phyloP scores from a whole-genome alignment of 1,140 invertebrate species.

The Ips typographus region DNA sequence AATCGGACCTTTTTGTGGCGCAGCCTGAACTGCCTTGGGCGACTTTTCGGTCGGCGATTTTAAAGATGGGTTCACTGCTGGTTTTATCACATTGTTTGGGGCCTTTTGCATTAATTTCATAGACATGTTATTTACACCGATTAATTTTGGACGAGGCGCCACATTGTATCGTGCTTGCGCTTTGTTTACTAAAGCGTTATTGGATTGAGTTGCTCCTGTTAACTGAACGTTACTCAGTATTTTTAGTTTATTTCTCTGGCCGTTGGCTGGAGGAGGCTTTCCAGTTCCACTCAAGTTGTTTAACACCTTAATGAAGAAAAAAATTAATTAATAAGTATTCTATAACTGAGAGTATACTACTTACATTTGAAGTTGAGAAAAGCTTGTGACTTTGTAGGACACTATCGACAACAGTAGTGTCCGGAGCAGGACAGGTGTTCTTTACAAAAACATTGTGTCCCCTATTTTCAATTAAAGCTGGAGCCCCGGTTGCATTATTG shows the following conservation, averaged over 20 bases:
- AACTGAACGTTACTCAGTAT: constrained; percentile 50
- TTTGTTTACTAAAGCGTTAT: neutral
- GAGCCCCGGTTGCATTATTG: constrained; percentile 9
- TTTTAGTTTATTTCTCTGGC: constrained; percentile 50
- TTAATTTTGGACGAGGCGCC: constrained; percentile 36
- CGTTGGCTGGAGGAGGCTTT: constrained; percentile 41
- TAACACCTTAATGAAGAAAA: constrained; percentile 39
- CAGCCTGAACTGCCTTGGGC: constrained; percentile 36
- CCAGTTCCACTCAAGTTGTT: constrained; percentile 25
- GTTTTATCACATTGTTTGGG: constrained; percentile 34
- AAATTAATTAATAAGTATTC: constrained; percentile 2
- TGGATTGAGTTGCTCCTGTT: constrained; percentile 17
- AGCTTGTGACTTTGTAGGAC: constrained; percentile 49
- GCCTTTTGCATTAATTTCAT: constrained; percentile 40
- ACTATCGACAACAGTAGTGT: constrained; percentile 27
- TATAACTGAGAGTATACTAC: constrained; percentile 26
- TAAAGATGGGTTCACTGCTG: constrained; percentile 20
- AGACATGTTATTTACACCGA: constrained; percentile 35
- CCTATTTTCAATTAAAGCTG: constrained; percentile 42
- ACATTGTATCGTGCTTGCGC: constrained; percentile 24
- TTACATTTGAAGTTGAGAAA: constrained; percentile 48
- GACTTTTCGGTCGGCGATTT: constrained; percentile 28
- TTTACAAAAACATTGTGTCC: constrained; percentile 52
- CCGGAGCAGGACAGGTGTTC: constrained; percentile 39
- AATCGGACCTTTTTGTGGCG: constrained; percentile 45